A percentile compares a stretch with the other conserved stretches of the same genome.
Evolutionary conservation across 92 coral and sea anemone species (phyloP).

Genomic region (Meandrina meandrites): DNA sequence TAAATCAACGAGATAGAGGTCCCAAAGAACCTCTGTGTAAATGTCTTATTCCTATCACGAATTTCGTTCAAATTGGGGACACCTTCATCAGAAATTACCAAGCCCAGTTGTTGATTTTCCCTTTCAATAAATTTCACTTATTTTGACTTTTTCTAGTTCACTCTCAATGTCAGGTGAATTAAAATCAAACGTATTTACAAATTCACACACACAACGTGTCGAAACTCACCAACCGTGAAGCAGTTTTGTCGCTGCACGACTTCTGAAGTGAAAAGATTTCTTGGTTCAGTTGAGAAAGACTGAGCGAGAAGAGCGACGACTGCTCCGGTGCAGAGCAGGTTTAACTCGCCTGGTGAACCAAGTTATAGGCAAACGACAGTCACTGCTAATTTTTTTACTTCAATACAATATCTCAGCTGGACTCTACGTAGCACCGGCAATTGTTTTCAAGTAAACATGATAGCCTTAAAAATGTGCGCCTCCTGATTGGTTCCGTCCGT

Average conservation of each 20-base stretch:
- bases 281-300: not conserved
- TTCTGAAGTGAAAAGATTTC: not conserved
- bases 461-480: not conserved
- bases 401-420: constrained; percentile 26
- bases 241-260: not conserved
- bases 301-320: not conserved
- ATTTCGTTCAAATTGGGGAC: not conserved
- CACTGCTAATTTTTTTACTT: not conserved
- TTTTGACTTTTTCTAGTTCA: constrained; percentile 19
- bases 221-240: constrained; percentile 9
- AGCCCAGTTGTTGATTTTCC: not conserved
- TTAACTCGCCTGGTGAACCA: not conserved
- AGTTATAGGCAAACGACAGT: not conserved
- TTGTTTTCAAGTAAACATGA: constrained; percentile 1
- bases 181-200: not conserved
- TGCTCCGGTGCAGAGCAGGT: not conserved
- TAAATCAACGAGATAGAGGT: not conserved
- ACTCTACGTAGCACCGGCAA: constrained; percentile 2
- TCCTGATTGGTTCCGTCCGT: constrained; percentile 18
- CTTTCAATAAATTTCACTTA: not conserved
- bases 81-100: not conserved
- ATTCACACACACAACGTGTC: not conserved
- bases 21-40: not conserved
- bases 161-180: not conserved
- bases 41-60: not conserved